Base-by-base conservation (phyloP, 1,140 invertebrate genomes). In the Phymorhynchus buccinoides region DNA sequence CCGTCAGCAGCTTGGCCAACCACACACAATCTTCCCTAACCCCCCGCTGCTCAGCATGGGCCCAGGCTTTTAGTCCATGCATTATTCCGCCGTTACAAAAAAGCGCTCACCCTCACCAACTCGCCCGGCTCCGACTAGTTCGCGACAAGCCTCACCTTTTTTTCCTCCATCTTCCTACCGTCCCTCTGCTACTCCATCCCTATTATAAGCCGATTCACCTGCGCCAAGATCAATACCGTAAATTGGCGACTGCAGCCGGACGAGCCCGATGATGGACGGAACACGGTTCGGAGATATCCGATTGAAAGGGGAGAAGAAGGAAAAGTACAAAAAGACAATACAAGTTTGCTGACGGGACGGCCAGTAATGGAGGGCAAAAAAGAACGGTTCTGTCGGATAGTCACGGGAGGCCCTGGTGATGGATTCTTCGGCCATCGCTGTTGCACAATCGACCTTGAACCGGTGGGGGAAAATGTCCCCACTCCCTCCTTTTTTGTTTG, bases 201-300 rank as follows among this genome's bases (percentile, higher is more conserved):
- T n/a, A n/a, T n/a, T n/a, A n/a, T n/a, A n/a, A 27, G 56, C 56
- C n/a, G 56, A 62, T 27, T 62, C 56, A 62, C 56, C 56, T 62
- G 56, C 56, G n/a, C 56, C 18, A 62, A 62, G 56, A 62, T 62
- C 56, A 62, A 62, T 62, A 62, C 56, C n/a, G 56, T 62, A 62
- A 62, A 62, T 62, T 62, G 56, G 56, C 56, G 56, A 62, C 56
- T 62, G 56, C 56, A 22, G 56, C 56, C 56, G 56, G 56, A 62
- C 56, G 56, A 62, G 56, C 56, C 56, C 56, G 56, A 62, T 62
- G 56, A 62, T 27, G 56, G 56, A 27, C 56, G 56, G 56, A 62
- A 62, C 56, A 62, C 56, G 56, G 56, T 62, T 62, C 56, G 56
- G 56, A 62, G 56, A 62, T 62, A 62, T 62, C 56, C 56, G 56